Base-by-base conservation (phyloP, 2,888 invertebrate species). In the Gisinianus flammeolus region DNA sequence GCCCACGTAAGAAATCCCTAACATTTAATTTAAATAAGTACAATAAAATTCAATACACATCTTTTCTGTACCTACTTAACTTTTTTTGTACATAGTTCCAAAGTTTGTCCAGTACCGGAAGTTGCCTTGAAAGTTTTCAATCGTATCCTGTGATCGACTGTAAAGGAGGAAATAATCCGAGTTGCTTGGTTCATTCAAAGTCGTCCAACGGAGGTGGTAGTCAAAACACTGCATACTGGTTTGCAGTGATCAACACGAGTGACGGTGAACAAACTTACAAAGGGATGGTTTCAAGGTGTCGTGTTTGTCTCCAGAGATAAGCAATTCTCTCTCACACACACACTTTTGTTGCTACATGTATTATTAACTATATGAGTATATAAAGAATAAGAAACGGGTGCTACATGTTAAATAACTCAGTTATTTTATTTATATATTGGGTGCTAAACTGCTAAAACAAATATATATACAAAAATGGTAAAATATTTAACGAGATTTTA, bases 241-340 rank as follows among this genome's bases (percentile, higher is more conserved):
- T 62, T 0, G 24, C 62, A 26, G 24, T 26, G 58, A 58, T 1
- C 8, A 62, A 26, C 24, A 12, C 19, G 44, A 44, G 16, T 6
- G 44, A 44, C 12, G 19, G 44, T 4, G 44, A 44, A 28, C 62
- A 62, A 62, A 62, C 24, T 62, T 62, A 26, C 16, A 0, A 24
- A 12, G 12, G 5, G 0, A 62, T 62, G 62, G 26, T 62, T 12
- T 62, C 62, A 62, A 26, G 62, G 28, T 62, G 62, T 26, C 24
- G 62, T 28, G 62, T 62, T 26, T 62, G 62, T 58, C 24, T 58
- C 1, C 22, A 58, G n/a, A 58, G 56, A 58, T 58, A 58, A 22
- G 22, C 1, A 8, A 35, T 35, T 8, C 6, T 16, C 19, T 44
- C 8, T 44, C 44, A 2, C 19, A 44, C 3, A 44, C 12, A 44